phyloP scores from a whole-genome alignment of 2,113 vertebrate species.

The Actinemys pallida region DNA sequence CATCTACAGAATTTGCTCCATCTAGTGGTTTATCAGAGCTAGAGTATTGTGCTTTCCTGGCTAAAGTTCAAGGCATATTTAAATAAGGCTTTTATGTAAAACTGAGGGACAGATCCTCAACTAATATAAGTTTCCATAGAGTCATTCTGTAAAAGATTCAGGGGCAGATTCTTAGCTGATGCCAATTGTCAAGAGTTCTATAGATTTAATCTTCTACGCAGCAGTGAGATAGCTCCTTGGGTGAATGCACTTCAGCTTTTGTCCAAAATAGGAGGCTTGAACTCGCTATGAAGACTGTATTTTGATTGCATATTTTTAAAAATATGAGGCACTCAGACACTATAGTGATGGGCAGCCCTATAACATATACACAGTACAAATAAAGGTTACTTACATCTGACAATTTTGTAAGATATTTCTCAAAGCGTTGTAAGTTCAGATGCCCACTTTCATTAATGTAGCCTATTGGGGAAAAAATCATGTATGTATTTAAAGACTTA shows the following conservation, averaged over 20 bases:
- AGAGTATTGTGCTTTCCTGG: not conserved
- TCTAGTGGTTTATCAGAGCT: not conserved
- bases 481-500: not conserved
- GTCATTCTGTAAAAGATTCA: not conserved
- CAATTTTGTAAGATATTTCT: slow-evolving; percentile 94
- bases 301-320: not conserved
- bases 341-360: not conserved
- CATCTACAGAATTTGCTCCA: not conserved
- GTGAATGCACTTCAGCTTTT: not conserved
- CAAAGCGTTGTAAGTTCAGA: slow-evolving; percentile 93
- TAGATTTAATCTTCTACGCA: not conserved
- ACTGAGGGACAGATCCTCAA: not conserved
- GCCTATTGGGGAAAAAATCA: slow-evolving; percentile 79
- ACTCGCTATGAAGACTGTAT: not conserved
- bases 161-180: not conserved
- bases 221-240: not conserved
- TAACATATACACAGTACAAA: not conserved
- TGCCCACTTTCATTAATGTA: slow-evolving; percentile 98
- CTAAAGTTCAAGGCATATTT: not conserved
- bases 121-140: not conserved
- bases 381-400: slow-evolving; percentile 87
- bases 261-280: not conserved
- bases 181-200: not conserved
- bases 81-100: not conserved
- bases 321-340: not conserved